These are phyloP conservation scores for Conus betulinus DNA, from an alignment of 1,140 invertebrate species.

Conservation along the genomic window DNA sequence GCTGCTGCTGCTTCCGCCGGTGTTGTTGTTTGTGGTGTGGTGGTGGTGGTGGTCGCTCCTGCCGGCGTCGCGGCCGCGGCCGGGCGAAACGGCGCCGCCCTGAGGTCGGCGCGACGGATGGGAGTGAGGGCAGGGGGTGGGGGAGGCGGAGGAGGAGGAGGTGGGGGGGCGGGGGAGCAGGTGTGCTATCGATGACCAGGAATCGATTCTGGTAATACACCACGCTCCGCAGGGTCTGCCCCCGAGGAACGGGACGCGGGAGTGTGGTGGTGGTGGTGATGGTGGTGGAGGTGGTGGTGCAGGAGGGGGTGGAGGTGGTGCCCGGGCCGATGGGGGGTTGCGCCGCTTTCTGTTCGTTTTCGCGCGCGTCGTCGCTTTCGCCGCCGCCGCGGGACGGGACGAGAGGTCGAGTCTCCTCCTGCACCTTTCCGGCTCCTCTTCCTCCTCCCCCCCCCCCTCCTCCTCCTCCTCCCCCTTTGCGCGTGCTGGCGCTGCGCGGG, in stretches of 20 bases:
- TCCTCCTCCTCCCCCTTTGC: background rate
- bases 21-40: background rate
- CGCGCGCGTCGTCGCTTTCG: background rate
- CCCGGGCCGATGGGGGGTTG: too few relatives aligned
- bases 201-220: slow-evolving; percentile 50
- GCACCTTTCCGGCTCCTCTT: background rate
- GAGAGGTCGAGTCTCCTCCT: background rate
- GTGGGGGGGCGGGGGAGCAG: background rate
- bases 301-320: background rate
- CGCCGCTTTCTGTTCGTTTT: background rate
- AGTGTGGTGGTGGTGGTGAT: background rate
- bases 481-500: background rate
- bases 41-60: background rate
- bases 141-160: background rate
- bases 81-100: background rate
- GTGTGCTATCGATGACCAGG: slow-evolving; percentile 40
- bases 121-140: background rate
- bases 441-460: background rate
- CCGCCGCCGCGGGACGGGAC: background rate
- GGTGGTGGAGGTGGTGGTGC: too few relatives aligned
- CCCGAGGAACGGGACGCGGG: background rate
- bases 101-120: background rate
- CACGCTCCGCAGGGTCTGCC: slow-evolving; percentile 22
- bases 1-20: background rate
- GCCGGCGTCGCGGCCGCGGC: background rate